Base-by-base conservation (phyloP, 2,113 vertebrate species). In the Oryzias melastigma region DNA sequence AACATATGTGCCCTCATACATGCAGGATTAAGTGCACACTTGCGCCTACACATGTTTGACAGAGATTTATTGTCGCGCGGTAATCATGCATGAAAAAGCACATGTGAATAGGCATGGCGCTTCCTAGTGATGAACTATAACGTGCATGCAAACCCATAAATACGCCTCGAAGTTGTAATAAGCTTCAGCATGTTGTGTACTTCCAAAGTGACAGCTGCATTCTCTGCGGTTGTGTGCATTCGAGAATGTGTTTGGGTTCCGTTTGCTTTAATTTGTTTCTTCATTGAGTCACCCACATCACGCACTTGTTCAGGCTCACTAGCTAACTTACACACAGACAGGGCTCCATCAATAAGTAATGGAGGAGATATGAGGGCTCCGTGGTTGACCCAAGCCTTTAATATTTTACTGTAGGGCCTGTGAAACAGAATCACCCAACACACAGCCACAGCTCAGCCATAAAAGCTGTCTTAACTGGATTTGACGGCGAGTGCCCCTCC, bases 361-460 rank as follows among this genome's bases (percentile, higher is more conserved):
- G 74, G 71, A 48, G 45, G 69, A 25, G 63, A 70, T 82, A 75
- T 68, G 55, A 78, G 73, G 68, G 50, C 52, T 77, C 76, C 83
- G 53, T 54, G 52, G 68, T 85, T 80, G 84, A 82, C 85, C 85
- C 16, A 42, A 52, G 50, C 63, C 75, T 82, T 87, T 67, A 81
- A 85, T 88, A 87, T 88, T 89, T 89, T 66, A 89, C 77, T 15
- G 45, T 41, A 16, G 44, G 55, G 74, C 70, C 75, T 83, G 60
- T 58, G 58, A 69, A 69, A 73, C 22, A 12, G 65, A 24, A 68
- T 19, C 71, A 65, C 54, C 42, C 18, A 48, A 65, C 65, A 65
- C 56, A 57, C 52, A 58, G 69, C 58, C 16, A 1, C 65, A 71
- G 45, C 52, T 72, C 60, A 45, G 47, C 67, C 46, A 35, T 79